Percentiles rank a stretch among this genome's conserved stretches.
Evolutionary conservation across 2,113 vertebrate species (phyloP).

Genomic region (Tachysurus fulvidraco): DNA sequence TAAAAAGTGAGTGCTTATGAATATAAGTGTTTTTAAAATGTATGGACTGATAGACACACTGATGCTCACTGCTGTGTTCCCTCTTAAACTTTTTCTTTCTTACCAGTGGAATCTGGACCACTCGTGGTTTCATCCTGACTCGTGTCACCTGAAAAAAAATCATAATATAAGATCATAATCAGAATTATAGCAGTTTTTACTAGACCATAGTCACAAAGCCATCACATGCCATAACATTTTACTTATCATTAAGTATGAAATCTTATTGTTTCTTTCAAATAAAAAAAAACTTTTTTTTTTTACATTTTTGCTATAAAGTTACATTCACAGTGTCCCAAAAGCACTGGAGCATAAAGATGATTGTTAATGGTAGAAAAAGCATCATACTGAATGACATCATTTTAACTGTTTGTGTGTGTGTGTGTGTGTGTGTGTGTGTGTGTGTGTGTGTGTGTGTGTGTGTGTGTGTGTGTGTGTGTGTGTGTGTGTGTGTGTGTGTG

Average conservation of each 20-base stretch:
- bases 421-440: not conserved
- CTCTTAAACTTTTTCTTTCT: conserved; percentile 6
- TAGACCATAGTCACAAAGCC: not conserved
- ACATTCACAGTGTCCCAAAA: not conserved
- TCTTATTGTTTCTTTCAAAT: not conserved
- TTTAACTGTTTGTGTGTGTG: not conserved
- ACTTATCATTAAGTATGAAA: not conserved
- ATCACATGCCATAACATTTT: not conserved
- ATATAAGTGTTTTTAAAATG: not conserved
- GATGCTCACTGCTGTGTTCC: not conserved
- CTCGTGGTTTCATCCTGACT: conserved; percentile 42
- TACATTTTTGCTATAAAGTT: not conserved
- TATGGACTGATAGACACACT: not conserved
- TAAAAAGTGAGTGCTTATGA: too few species aligned
- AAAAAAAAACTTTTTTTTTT: too few species aligned
- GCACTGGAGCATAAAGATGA: not conserved
- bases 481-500: not conserved
- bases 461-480: not conserved
- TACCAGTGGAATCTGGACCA: conserved; percentile 33
- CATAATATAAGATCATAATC: not conserved
- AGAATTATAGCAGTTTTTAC: not conserved
- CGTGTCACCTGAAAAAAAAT: conserved; percentile 42
- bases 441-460: not conserved
- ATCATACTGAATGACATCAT: not conserved
- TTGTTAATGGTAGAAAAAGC: not conserved